Conservation (phyloP, 2,888 invertebrate genomes). For the Xylota segnis region DNA sequence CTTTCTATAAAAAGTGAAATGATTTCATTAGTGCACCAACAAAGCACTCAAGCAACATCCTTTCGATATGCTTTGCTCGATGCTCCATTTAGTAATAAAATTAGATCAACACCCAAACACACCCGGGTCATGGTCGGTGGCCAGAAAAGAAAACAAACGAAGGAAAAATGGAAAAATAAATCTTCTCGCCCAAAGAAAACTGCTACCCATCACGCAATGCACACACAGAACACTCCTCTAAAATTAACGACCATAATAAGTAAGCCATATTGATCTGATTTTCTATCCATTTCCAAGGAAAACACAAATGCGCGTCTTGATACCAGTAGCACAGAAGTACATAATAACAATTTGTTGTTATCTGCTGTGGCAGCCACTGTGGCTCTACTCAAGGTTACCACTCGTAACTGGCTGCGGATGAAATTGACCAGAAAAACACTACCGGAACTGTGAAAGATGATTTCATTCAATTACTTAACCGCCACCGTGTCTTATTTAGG, state of each 20-base stretch:
- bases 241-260: constrained; percentile 50
- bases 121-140: constrained; percentile 63
- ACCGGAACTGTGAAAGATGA: constrained; percentile 18
- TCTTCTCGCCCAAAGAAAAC: constrained; percentile 37
- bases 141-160: constrained; percentile 27
- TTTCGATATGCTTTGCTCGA: constrained; percentile 43
- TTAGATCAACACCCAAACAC: constrained; percentile 56
- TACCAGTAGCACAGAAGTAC: no score
- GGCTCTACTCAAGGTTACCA: constrained; percentile 45
- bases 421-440: constrained; percentile 21
- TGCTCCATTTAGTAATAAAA: constrained; percentile 64
- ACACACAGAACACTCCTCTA: constrained; percentile 40
- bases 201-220: constrained; percentile 55
- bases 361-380: not conserved
- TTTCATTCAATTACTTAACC: constrained; percentile 21
- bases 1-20: constrained; percentile 50
- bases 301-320: constrained; percentile 22
- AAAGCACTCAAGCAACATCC: constrained; percentile 11
- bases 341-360: constrained; percentile 22
- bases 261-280: constrained; percentile 63
- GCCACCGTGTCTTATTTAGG: constrained; percentile 7
- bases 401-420: constrained; percentile 15
- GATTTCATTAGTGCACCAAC: not conserved
- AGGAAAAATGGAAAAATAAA: constrained; percentile 39
- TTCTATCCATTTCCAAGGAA: constrained; percentile 28